phyloP scores from a whole-genome alignment of 2,113 vertebrate species.

The Centropus bengalensis region DNA sequence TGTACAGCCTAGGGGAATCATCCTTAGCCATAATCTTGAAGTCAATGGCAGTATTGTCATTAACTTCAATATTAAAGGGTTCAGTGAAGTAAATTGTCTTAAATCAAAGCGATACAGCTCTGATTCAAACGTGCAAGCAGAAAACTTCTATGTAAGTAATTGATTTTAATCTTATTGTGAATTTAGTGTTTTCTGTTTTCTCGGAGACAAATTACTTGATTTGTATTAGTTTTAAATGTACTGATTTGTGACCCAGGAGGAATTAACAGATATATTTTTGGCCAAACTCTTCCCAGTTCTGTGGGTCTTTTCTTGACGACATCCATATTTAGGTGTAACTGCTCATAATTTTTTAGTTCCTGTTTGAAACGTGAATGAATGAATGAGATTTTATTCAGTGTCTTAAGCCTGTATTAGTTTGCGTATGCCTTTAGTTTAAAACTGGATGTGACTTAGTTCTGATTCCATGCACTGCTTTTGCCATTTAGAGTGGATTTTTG shows the following conservation, averaged over 20 bases:
- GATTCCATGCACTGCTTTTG: not conserved
- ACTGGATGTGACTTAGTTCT: not conserved
- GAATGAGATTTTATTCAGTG: not conserved
- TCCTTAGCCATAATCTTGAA: not conserved
- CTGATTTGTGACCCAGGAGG: not conserved
- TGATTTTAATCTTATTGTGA: constrained; percentile 38
- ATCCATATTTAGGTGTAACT: rapidly evolving
- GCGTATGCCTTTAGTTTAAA: not conserved
- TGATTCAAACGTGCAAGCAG: constrained; percentile 39
- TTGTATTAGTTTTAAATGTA: not conserved
- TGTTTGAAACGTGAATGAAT: not conserved
- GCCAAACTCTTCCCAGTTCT: not conserved
- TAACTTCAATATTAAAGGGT: constrained; percentile 27
- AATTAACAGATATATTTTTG: not conserved
- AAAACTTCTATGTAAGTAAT: constrained; percentile 52
- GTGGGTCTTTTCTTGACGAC: not conserved
- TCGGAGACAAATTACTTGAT: not conserved
- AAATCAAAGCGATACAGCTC: constrained; percentile 15
- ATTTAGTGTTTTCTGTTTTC: constrained; percentile 36
- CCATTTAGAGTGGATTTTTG: not conserved
- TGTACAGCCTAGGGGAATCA: not conserved
- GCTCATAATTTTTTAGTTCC: not conserved
- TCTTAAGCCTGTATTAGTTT: not conserved
- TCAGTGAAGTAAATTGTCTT: constrained; percentile 24
- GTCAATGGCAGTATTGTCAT: constrained; percentile 18